Conservation (phyloP, 64 coral and sea anemone genomes). For the Pocillopora damicornis region DNA sequence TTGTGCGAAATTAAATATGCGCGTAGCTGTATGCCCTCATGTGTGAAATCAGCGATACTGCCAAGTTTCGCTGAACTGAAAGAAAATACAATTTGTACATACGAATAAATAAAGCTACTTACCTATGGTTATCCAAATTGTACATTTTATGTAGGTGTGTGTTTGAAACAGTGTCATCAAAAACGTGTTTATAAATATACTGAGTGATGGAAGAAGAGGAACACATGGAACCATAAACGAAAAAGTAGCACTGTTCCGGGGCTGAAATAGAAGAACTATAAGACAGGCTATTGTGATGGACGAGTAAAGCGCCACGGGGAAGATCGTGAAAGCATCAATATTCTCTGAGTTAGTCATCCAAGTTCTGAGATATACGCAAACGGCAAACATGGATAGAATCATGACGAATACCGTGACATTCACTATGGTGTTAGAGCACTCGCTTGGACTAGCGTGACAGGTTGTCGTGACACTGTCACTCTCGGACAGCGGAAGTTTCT, state of each 20-base stretch:
- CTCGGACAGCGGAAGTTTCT: slow-evolving; percentile 6
- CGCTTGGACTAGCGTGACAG: neutral
- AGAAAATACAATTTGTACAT: neutral
- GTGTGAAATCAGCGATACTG: no score
- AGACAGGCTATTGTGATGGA: slow-evolving; percentile 16
- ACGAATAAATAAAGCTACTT: neutral
- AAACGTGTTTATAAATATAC: slow-evolving; percentile 63
- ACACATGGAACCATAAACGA: slow-evolving; percentile 62
- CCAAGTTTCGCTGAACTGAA: neutral
- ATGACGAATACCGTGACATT: slow-evolving; percentile 44
- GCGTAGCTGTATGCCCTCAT: no score
- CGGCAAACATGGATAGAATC: slow-evolving; percentile 32
- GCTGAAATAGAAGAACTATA: slow-evolving; percentile 32
- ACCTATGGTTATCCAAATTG: slow-evolving; percentile 58
- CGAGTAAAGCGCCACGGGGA: slow-evolving; percentile 7
- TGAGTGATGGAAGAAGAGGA: slow-evolving; percentile 43
- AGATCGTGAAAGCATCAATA: slow-evolving; percentile 22
- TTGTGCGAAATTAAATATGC: no score
- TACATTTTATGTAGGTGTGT: slow-evolving; percentile 32
- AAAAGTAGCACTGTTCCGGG: slow-evolving; percentile 14
- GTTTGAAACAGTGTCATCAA: slow-evolving; percentile 39
- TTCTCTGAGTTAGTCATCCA: neutral
- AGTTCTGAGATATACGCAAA: slow-evolving; percentile 42
- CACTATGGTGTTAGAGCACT: slow-evolving; percentile 36
- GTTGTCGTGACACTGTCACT: slow-evolving; percentile 11